Percentiles rank a stretch among this genome's conserved stretches.
These are phyloP conservation scores for Megastigmus dorsalis DNA, from an alignment of 2,888 invertebrate genomes.

Conservation along the genomic window DNA sequence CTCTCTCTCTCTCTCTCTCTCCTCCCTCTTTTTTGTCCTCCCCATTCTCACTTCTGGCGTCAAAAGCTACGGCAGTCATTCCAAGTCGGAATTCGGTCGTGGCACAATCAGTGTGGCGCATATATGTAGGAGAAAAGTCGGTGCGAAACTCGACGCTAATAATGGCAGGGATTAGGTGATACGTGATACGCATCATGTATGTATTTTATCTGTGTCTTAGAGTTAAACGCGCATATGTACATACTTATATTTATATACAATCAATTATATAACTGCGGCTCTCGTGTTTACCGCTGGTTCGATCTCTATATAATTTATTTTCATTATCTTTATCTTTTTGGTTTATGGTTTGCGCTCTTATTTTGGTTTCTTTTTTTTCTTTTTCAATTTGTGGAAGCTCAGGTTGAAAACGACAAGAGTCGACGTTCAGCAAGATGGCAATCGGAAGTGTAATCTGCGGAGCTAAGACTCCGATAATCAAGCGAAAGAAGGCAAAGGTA, in stretches of 20 bases:
- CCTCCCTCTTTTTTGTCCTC: background rate
- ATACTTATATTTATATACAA: too few species aligned
- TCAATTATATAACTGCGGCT: too few species aligned
- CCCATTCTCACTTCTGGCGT: too few species aligned
- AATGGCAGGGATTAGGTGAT: constrained; percentile 13
- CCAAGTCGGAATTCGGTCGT: too few species aligned
- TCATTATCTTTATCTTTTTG: constrained; percentile 48
- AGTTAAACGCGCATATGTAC: too few species aligned
- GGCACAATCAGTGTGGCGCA: too few species aligned
- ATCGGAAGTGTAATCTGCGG: constrained; percentile 72
- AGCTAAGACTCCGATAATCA: constrained; percentile 70
- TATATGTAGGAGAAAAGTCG: too few species aligned
- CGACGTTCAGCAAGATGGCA: constrained; percentile 66
- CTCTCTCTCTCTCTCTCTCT: background rate
- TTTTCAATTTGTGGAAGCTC: constrained; percentile 53
- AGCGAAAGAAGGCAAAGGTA: constrained; percentile 72
- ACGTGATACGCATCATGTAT: background rate
- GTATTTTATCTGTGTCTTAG: too few species aligned
- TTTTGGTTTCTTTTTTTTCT: constrained; percentile 48
- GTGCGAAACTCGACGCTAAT: too few species aligned
- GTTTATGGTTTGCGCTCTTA: constrained; percentile 50
- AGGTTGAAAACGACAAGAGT: constrained; percentile 58
- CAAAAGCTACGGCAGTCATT: too few species aligned
- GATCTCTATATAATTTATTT: too few species aligned
- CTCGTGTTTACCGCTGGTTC: too few species aligned